Base-by-base conservation (phyloP, 2,888 invertebrate species). In the Chrysopilus asiliformis region DNA sequence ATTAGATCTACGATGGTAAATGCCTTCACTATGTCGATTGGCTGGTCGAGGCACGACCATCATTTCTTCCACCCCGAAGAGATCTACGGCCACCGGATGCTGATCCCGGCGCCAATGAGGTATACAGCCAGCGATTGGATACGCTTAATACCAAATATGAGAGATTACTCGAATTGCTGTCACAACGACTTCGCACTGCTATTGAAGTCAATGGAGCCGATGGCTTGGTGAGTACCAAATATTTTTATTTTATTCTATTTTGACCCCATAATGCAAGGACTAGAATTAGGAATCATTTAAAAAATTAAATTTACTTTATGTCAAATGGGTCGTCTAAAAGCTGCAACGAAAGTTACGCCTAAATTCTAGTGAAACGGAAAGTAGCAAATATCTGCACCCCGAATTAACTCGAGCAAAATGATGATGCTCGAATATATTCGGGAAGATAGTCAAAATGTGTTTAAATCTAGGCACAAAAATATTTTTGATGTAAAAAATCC, bases 131-230 rank as follows among this genome's bases (percentile, higher is more conserved):
- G 45, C 56, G 59, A 34, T 50, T 64, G 51, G 64, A 61, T 47
- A 55, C 45, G 44, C 49, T 64, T 15, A 64, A 64, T 51, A 55
- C 50, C 41, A 63, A 63, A 54, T 64, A 62, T 48, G 63, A 64
- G 50, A 51, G 56, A 47, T 52, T 64, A 47, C 51, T 64, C 47
- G 60, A 64, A 47, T 53, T 56, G 47, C 44, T 64, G 45, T 58
- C 63, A 34, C 62, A 64, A 47, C 53, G 64, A 42, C 50, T 64
- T 22, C 58, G 57, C 49, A 64, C 62, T 31, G 62, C 64, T 36
- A 57, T 63, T 44, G 64, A 64, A 52, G 63, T 63, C 13, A 63
- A 60, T 47, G 64, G 64, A 49, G 58, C 56, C 44, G 61, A 62
- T 51, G 60, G 61, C 49, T 53, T 62, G 64, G 64, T 64, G 52